A percentile compares a stretch with the other conserved stretches of the same genome.
These are phyloP conservation scores for Yponomeuta cagnagella DNA, from an alignment of 2,888 invertebrate genomes.

Conservation along the genomic window DNA sequence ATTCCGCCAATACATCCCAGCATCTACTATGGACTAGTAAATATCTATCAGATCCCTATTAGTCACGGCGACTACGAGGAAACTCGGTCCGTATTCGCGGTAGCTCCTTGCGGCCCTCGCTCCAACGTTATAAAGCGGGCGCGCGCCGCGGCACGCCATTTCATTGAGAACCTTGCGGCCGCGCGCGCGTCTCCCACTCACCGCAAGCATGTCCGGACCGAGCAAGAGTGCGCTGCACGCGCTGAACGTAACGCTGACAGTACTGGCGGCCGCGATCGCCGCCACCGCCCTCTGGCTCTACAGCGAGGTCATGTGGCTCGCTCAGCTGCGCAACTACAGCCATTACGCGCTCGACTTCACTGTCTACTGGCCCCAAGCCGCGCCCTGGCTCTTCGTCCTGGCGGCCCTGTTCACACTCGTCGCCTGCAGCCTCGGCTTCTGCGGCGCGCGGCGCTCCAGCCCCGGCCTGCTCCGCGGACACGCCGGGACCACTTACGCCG, in stretches of 20 bases:
- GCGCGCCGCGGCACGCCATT: constrained; percentile 9
- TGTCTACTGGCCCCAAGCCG: constrained; percentile 64
- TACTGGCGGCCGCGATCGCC: constrained; percentile 45
- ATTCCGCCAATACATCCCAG: not conserved
- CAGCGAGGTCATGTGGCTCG: constrained; percentile 47
- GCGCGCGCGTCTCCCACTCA: not conserved
- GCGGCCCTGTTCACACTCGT: constrained; percentile 47
- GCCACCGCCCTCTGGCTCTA: constrained; percentile 56
- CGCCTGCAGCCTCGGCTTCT: constrained; percentile 50
- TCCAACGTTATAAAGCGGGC: not conserved
- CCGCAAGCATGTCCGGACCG: constrained; percentile 28
- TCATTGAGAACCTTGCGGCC: not conserved
- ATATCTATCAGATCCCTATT: not conserved
- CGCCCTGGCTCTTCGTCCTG: constrained; percentile 62
- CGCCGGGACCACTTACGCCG: constrained; percentile 38
- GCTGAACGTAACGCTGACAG: constrained; percentile 41
- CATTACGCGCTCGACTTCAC: constrained; percentile 62
- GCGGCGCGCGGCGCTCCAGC: constrained; percentile 45
- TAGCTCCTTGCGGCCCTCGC: constrained; percentile 3
- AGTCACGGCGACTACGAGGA: not conserved
- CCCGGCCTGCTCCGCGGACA: constrained; percentile 43
- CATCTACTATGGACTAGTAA: not conserved
- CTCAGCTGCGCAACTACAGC: constrained; percentile 49
- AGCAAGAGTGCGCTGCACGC: constrained; percentile 34
- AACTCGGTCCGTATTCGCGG: not conserved